Conservation (phyloP, 2,888 invertebrate species). For the Neuroscelio doddi region DNA sequence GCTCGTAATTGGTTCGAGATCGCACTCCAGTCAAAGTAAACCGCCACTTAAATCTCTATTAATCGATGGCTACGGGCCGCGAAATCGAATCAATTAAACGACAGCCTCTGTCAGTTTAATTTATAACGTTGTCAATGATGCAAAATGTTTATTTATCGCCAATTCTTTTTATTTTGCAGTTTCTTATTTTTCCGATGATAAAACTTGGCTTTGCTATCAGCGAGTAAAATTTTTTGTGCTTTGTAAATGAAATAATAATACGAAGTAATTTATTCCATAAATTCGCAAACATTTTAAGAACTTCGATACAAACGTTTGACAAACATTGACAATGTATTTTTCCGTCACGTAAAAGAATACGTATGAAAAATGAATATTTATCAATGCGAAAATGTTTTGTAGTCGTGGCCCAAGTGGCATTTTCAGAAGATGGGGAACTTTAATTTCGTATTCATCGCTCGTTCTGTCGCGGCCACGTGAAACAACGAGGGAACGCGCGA, state of each 20-base stretch:
- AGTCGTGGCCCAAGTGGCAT: background rate
- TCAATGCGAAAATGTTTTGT: slow-evolving; percentile 13
- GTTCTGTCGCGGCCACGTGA: slow-evolving; percentile 1
- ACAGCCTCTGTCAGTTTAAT: slow-evolving; percentile 16
- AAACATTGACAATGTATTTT: too few species aligned
- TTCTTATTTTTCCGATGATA: too few species aligned
- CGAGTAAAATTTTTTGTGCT: too few species aligned
- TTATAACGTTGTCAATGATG: slow-evolving; percentile 16
- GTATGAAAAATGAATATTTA: too few species aligned
- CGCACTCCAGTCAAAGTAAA: slow-evolving; percentile 44
- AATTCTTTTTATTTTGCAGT: too few species aligned
- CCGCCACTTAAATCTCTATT: slow-evolving; percentile 42
- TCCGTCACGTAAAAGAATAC: too few species aligned
- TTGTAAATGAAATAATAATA: too few species aligned
- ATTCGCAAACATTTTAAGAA: too few species aligned
- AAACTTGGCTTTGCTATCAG: too few species aligned
- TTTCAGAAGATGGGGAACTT: slow-evolving; percentile 18
- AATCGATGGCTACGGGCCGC: slow-evolving; percentile 10
- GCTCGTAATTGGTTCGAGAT: slow-evolving; percentile 57
- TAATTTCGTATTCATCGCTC: slow-evolving; percentile 7
- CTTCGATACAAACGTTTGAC: too few species aligned
- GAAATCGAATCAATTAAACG: slow-evolving; percentile 34
- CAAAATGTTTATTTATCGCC: too few species aligned
- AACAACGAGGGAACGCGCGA: slow-evolving; percentile 12
- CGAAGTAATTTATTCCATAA: too few species aligned